Base-by-base conservation (phyloP, 2,797 vertebrate genomes). In the Pagetopsis macropterus region DNA sequence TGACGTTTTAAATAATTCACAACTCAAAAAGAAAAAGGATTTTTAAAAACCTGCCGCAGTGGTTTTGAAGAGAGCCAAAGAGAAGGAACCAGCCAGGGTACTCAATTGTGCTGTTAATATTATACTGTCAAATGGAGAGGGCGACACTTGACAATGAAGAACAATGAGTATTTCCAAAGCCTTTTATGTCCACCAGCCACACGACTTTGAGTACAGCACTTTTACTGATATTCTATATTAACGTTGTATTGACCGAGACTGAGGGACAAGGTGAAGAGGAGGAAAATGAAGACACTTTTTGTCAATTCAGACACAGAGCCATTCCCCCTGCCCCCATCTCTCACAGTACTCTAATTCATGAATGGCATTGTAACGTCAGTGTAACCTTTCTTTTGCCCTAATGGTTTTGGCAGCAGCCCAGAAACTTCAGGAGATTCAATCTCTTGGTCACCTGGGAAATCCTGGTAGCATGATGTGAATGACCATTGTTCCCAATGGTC, bases 1-100 rank as follows among this genome's bases (percentile, higher is more conserved):
- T 85, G 84, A 89, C 86, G 84, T 90, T 88, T 89, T 84, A 81
- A 89, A 88, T 84, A 85, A 84, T 88, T 82, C 67, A 31, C 41
- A 37, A 27, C 77, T 84, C 50, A 54, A 83, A 64, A 40, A 72
- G 70, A 37, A 9, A 37, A 37, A 10, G 19, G 56, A 48, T 66
- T 82, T 85, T 37, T 49, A 76, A 37, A 74, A 77, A 76, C 64
- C 72, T 71, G 76, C 72, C 45, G 15, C 12, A 1, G 76, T 3
- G 1, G 40, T 69, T 88, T 64, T 83, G 59, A 81, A 79, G 77
- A 37, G 72, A 76, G 76, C 17, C 9, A 62, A 70, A 76, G 67
- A 69, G 65, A 84, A 78, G 62, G 63, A 83, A 73, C 46, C 67
- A 76, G 81, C 27, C 56, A 23, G 65, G 56, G 45, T 31, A 33